Percentiles rank a stretch among this genome's conserved stretches.
Evolutionary conservation across 2,113 vertebrate genomes (phyloP).

Genomic region (Ploceus nigricollis): DNA sequence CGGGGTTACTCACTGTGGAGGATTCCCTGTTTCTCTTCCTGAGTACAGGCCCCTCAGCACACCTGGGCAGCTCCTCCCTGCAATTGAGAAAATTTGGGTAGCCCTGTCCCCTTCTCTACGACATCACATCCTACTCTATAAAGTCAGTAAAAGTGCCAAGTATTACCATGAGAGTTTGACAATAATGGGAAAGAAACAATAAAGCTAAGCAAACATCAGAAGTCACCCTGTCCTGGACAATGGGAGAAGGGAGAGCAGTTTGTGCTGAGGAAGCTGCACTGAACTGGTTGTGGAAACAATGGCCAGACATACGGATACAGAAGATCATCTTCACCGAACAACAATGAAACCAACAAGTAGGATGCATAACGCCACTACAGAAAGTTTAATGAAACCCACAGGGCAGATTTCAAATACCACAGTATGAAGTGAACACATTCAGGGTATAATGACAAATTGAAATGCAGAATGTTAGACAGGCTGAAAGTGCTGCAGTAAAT

Average conservation of each 20-base stretch:
- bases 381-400: constrained; percentile 49
- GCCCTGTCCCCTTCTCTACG: constrained; percentile 77
- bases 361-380: not conserved
- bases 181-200: constrained; percentile 54
- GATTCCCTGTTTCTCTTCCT: constrained; percentile 79
- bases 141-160: constrained; percentile 66
- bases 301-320: not conserved
- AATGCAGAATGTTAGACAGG: not conserved
- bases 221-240: constrained; percentile 49
- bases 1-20: constrained; percentile 77
- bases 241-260: constrained; percentile 29
- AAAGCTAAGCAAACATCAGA: constrained; percentile 46
- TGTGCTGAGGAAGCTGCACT: constrained; percentile 44
- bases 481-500: not conserved
- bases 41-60: constrained; percentile 76
- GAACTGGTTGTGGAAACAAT: constrained; percentile 43
- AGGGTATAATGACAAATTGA: not conserved
- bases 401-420: constrained; percentile 29
- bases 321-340: constrained; percentile 22
- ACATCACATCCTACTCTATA: constrained; percentile 73
- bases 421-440: not conserved
- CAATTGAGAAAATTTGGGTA: constrained; percentile 77
- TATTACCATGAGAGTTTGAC: constrained; percentile 52
- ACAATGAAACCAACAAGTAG: constrained; percentile 37
- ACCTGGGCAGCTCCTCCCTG: constrained; percentile 77